Conservation (phyloP, 2,888 invertebrate genomes). For the Tetheella fluctuosa region DNA sequence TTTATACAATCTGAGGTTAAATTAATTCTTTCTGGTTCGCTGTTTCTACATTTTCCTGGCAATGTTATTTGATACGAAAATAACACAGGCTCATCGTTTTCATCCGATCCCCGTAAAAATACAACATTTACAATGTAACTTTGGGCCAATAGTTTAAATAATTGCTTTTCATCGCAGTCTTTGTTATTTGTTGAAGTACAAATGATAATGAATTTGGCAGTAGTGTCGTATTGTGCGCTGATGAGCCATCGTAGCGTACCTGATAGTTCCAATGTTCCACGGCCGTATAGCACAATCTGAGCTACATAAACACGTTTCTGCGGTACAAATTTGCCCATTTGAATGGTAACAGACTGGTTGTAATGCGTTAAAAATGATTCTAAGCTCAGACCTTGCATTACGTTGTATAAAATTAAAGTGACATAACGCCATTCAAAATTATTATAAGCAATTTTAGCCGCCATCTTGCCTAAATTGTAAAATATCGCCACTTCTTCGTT, state of each 20-base stretch:
- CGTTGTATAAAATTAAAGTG: conserved; percentile 51
- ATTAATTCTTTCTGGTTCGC: conserved; percentile 40
- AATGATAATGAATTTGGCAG: conserved; percentile 54
- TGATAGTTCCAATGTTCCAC: conserved; percentile 44
- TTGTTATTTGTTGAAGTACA: conserved; percentile 40
- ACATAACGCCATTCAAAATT: conserved; percentile 65
- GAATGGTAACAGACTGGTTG: conserved; percentile 45
- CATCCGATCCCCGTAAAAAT: conserved; percentile 39
- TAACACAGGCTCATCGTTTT: conserved; percentile 30
- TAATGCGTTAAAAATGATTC: conserved; percentile 52
- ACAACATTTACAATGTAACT: conserved; percentile 49
- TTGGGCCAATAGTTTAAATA: conserved; percentile 46
- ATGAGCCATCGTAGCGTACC: conserved; percentile 45
- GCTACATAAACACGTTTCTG: conserved; percentile 29
- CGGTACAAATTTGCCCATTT: conserved; percentile 44
- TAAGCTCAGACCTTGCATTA: conserved; percentile 40
- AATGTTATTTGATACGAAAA: conserved; percentile 47
- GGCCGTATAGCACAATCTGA: conserved; percentile 57
- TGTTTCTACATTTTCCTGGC: conserved; percentile 48
- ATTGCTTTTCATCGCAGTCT: conserved; percentile 47
- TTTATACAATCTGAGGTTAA: conserved; percentile 37
- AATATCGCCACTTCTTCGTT: conserved; percentile 29
- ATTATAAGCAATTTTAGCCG: conserved; percentile 58
- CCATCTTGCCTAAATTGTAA: conserved; percentile 46
- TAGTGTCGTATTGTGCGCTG: conserved; percentile 47